phyloP scores from a whole-genome alignment of 1,140 invertebrate species.

The Aphelenchoides besseyi region DNA sequence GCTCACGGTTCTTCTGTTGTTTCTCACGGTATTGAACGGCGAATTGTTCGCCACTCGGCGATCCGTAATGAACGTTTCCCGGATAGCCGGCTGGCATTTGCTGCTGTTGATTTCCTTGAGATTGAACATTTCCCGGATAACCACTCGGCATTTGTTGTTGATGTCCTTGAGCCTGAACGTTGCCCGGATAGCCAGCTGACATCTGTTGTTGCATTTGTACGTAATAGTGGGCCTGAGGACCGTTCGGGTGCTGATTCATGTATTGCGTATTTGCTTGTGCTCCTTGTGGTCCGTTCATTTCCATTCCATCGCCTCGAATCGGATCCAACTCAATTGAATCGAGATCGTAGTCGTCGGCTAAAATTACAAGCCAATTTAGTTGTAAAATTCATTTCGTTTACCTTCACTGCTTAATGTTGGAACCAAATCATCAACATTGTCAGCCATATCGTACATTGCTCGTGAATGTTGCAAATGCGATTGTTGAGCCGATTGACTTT shows the following conservation, averaged over 20 bases:
- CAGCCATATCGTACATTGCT: conserved; percentile 6
- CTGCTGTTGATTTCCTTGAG: conserved; percentile 2
- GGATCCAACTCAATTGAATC: conserved; percentile 15
- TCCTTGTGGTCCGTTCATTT: not conserved
- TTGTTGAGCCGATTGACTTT: not conserved
- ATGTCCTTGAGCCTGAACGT: not conserved
- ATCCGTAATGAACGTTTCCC: not conserved
- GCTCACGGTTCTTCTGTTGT: not conserved
- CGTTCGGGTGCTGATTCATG: not conserved
- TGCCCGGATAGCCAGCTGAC: not conserved
- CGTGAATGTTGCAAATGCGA: conserved; percentile 20
- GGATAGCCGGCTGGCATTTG: not conserved
- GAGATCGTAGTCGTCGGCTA: conserved; percentile 17
- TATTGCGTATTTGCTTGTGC: not conserved
- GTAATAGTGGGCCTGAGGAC: not conserved
- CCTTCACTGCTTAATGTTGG: conserved; percentile 6
- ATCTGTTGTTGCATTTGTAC: conserved; percentile 12
- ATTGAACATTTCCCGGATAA: conserved; percentile 1
- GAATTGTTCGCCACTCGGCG: no score
- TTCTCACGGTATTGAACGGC: not conserved
- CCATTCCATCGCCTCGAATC: not conserved
- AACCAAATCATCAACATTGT: conserved; percentile 19
- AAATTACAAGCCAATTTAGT: not conserved
- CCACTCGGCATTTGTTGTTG: not conserved
- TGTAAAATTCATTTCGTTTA: not conserved